phyloP scores from a whole-genome alignment of 35 echinoderm and acorn worm genomes.

The Ophiothrix spiculata region DNA sequence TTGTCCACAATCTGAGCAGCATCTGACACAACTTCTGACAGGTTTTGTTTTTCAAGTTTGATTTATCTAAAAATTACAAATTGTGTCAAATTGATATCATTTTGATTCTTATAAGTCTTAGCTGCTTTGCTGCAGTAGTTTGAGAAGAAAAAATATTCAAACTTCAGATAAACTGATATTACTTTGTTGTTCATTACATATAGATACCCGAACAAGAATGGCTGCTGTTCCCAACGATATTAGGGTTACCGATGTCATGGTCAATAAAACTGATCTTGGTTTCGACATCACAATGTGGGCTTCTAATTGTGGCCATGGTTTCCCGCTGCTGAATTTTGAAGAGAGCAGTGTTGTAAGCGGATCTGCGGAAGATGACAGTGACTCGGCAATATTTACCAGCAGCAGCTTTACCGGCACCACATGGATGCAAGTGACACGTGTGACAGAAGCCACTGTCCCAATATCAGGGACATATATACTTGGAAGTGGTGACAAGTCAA shows the following conservation, averaged over 20 bases:
- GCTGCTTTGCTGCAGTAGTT: neutral
- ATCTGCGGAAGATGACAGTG: neutral
- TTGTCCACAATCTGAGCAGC: too few species aligned
- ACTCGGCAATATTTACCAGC: neutral
- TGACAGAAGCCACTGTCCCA: constrained; percentile 20
- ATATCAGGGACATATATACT: constrained; percentile 33
- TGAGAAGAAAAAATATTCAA: neutral
- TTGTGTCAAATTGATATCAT: neutral
- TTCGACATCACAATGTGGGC: constrained; percentile 40
- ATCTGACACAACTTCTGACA: neutral
- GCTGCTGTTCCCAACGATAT: constrained; percentile 31
- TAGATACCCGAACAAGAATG: neutral
- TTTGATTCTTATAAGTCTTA: neutral
- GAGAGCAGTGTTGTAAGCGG: constrained; percentile 7
- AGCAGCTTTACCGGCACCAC: neutral
- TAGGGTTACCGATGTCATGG: constrained; percentile 26
- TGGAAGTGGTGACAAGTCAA: neutral
- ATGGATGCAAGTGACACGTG: constrained; percentile 4
- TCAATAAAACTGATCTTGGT: neutral
- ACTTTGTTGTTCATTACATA: neutral
- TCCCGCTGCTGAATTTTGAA: constrained; percentile 36
- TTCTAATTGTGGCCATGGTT: constrained; percentile 31
- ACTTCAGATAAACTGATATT: neutral
- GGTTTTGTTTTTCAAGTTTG: neutral
- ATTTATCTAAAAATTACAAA: neutral